Evolutionary conservation across 2,113 vertebrate species (phyloP).

Genomic region (Ammodytes marinus): DNA sequence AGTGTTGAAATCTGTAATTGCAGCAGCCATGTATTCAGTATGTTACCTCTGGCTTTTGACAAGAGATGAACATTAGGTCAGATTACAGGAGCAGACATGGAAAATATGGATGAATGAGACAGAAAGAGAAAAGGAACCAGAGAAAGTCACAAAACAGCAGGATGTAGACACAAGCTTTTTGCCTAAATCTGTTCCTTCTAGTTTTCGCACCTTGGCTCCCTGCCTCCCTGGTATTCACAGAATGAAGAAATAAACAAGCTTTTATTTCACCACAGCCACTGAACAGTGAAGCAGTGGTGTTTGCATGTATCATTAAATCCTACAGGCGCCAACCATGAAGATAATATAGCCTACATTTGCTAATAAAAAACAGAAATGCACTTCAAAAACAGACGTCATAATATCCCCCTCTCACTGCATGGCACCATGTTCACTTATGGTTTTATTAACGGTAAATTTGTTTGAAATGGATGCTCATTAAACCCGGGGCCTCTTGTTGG

Average conservation of each 20-base stretch:
- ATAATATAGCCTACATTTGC: not conserved
- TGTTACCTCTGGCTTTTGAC: conserved; percentile 42
- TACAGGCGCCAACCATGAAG: not conserved
- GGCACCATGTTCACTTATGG: conserved; percentile 2
- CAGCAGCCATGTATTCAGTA: conserved; percentile 32
- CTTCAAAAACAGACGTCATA: not conserved
- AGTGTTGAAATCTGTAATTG: conserved; percentile 40
- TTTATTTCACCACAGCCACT: conserved; percentile 41
- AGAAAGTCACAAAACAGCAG: conserved; percentile 36
- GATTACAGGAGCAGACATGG: conserved; percentile 37
- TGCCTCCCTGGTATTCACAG: conserved; percentile 51
- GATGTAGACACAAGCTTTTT: conserved; percentile 23
- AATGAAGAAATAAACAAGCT: conserved; percentile 27
- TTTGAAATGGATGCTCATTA: conserved; percentile 35
- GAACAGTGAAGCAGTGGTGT: conserved; percentile 31
- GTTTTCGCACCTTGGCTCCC: conserved; percentile 37
- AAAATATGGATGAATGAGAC: conserved; percentile 26
- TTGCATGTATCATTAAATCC: not conserved
- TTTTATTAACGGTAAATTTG: conserved; percentile 20
- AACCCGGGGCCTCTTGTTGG: conserved; percentile 26
- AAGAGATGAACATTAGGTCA: conserved; percentile 18
- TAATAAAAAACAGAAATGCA: conserved; percentile 23
- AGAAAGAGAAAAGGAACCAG: conserved; percentile 3
- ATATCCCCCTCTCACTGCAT: not conserved
- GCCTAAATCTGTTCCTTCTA: conserved; percentile 44